phyloP scores from a whole-genome alignment of 2,797 vertebrate genomes.

The Stomatorhinus walkeri region DNA sequence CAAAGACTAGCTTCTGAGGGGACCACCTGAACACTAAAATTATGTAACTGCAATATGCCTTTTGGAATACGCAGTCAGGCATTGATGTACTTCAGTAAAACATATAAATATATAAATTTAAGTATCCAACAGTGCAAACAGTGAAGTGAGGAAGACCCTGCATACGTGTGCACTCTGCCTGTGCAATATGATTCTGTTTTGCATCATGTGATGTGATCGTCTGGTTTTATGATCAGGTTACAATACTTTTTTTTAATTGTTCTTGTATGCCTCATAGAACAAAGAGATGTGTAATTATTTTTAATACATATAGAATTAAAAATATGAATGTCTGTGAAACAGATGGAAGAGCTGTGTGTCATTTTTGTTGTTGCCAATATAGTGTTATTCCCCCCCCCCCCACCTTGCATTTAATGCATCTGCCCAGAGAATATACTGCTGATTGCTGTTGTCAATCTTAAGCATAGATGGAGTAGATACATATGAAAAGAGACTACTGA shows the following conservation, averaged over 20 bases:
- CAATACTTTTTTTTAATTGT: conserved; percentile 36
- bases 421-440: not conserved
- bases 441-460: not conserved
- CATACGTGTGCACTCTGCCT: conserved; percentile 46
- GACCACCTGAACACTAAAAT: not conserved
- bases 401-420: not conserved
- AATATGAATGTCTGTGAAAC: conserved; percentile 50
- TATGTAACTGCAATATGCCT: not conserved
- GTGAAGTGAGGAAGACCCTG: conserved; percentile 29
- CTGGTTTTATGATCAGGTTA: conserved; percentile 36
- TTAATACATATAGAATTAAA: conserved; percentile 73
- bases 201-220: conserved; percentile 49
- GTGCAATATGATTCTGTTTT: conserved; percentile 50
- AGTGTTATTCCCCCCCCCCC: not conserved
- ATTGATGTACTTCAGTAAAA: conserved; percentile 8
- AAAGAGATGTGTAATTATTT: conserved; percentile 67
- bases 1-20: conserved; percentile 15
- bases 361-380: not conserved
- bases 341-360: not conserved
- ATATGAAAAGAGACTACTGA: not conserved
- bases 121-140: conserved; percentile 29
- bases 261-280: conserved; percentile 50
- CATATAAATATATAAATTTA: conserved; percentile 11
- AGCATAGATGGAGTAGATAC: not conserved
- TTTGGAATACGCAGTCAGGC: conserved; percentile 2